Evolutionary conservation across 1,140 invertebrate species (phyloP).

Genomic region (Euglossa dilemma): DNA sequence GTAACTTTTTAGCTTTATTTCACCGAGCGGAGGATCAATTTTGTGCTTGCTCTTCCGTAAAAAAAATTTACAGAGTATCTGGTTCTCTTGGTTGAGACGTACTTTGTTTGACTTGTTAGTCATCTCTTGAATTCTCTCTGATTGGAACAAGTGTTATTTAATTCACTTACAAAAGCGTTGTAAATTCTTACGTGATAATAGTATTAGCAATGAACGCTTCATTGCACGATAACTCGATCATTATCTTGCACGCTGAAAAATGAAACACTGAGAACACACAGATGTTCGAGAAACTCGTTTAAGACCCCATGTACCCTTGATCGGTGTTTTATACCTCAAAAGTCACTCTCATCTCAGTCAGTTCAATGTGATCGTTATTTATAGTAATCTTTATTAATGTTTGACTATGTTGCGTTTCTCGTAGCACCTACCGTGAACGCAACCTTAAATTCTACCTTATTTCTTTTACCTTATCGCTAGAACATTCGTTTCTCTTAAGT

Average conservation of each 20-base stretch:
- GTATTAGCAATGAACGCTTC: neutral
- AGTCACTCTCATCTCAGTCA: constrained; percentile 21
- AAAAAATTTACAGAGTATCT: neutral
- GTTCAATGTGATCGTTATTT: constrained; percentile 8
- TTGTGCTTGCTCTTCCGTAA: neutral
- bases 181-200: neutral
- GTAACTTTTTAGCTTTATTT: neutral
- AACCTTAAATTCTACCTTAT: constrained; percentile 35
- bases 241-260: neutral
- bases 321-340: neutral
- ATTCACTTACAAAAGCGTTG: neutral
- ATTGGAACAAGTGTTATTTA: neutral
- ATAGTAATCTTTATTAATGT: constrained; percentile 8
- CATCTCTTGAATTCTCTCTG: neutral
- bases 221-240: neutral
- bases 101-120: neutral
- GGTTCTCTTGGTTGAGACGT: neutral
- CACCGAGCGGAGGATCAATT: neutral
- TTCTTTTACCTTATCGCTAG: constrained; percentile 6
- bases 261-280: neutral
- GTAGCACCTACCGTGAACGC: constrained; percentile 35
- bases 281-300: neutral
- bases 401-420: constrained; percentile 17
- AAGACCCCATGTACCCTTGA: neutral
- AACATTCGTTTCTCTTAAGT: neutral